phyloP scores from a whole-genome alignment of 2,888 invertebrate genomes.

The Caenorhabditis sinica region DNA sequence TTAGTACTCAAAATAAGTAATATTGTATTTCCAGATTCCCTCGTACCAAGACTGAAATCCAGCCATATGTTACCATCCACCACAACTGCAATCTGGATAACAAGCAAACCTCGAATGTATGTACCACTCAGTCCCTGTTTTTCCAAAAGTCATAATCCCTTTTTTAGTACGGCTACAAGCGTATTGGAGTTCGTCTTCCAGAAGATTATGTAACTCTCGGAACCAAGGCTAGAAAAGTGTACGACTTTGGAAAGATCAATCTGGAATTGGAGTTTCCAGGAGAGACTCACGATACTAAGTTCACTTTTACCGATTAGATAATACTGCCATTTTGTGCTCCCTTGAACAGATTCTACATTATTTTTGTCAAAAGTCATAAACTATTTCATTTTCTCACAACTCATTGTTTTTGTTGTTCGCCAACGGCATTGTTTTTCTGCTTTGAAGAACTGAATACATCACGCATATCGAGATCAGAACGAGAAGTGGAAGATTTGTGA shows the following conservation, averaged over 20 bases:
- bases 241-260: conserved; percentile 71
- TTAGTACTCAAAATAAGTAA: not conserved
- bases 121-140: not conserved
- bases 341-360: conserved; percentile 10
- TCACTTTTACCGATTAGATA: conserved; percentile 62
- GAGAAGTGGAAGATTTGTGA: not conserved
- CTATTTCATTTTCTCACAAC: conserved; percentile 1
- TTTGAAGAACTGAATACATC: conserved; percentile 29
- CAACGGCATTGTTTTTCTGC: conserved; percentile 29
- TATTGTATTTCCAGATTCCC: conserved; percentile 62
- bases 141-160: not conserved
- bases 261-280: conserved; percentile 69
- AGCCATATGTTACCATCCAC: conserved; percentile 71
- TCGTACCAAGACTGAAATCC: conserved; percentile 68
- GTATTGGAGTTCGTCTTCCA: conserved; percentile 68
- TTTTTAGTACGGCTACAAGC: conserved; percentile 68
- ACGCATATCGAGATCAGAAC: conserved; percentile 54
- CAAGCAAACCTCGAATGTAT: conserved; percentile 66
- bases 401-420: conserved; percentile 35
- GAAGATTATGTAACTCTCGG: conserved; percentile 73
- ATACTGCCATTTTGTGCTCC: not conserved
- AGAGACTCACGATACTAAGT: conserved; percentile 65
- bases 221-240: conserved; percentile 66
- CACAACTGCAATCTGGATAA: conserved; percentile 68
- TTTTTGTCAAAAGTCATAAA: conserved; percentile 13